phyloP scores from a whole-genome alignment of 1,140 invertebrate genomes.

The Drosophila arizonae region DNA sequence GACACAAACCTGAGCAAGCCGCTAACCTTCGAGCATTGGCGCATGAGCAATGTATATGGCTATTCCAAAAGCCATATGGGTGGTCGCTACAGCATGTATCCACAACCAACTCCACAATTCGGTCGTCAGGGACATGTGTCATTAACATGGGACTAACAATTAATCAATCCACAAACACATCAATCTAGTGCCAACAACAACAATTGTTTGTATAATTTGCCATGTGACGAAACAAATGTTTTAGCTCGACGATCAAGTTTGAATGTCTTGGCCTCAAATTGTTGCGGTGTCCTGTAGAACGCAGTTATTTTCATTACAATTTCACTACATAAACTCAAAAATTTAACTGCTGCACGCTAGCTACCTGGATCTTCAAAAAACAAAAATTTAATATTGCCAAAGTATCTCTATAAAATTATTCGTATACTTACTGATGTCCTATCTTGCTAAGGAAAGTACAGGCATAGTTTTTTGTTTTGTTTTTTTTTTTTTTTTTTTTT shows the following conservation, averaged over 20 bases:
- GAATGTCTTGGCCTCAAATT: background rate
- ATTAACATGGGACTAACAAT: conserved; percentile 5
- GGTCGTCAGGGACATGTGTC: background rate
- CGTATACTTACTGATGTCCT: background rate
- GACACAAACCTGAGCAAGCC: conserved; percentile 90
- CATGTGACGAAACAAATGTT: background rate
- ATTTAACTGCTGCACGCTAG: conserved; percentile 13
- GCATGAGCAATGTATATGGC: conserved; percentile 83
- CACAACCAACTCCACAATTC: conserved; percentile 6
- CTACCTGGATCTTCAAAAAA: conserved; percentile 8
- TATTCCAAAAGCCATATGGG: conserved; percentile 8
- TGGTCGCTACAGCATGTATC: conserved; percentile 21
- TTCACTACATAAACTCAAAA: background rate
- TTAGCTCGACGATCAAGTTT: background rate
- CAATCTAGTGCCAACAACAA: conserved; percentile 10
- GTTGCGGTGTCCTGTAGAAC: conserved; percentile 23
- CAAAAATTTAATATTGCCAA: conserved; percentile 2
- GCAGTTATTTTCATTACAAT: background rate
- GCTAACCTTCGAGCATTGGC: conserved; percentile 88
- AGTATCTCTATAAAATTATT: conserved; percentile 10
- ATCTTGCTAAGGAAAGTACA: background rate
- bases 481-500: background rate
- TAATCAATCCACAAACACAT: background rate
- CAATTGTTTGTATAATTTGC: too few species aligned
- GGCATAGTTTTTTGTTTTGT: background rate